Evolutionary conservation across 2,888 invertebrate genomes (phyloP).

Genomic region (Mimachlamys varia): DNA sequence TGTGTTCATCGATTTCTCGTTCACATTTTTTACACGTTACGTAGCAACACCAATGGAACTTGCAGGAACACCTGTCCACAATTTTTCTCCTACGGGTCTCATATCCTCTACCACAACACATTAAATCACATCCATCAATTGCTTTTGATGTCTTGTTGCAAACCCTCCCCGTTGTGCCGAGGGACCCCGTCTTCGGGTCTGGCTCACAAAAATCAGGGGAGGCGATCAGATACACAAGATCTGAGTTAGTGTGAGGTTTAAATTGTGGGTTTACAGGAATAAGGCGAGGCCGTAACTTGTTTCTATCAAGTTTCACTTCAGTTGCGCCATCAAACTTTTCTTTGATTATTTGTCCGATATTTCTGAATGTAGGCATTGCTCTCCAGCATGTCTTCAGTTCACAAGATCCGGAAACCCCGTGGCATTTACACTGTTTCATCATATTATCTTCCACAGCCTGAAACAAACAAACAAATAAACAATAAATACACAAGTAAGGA

Average conservation of each 20-base stretch:
- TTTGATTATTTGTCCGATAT: slow-evolving; percentile 93
- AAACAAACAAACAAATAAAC: slow-evolving; percentile 51
- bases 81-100: slow-evolving; percentile 89
- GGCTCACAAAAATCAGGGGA: slow-evolving; percentile 96
- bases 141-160: slow-evolving; percentile 89
- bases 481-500: not conserved
- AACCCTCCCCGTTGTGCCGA: slow-evolving; percentile 84
- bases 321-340: slow-evolving; percentile 97
- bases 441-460: slow-evolving; percentile 86
- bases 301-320: slow-evolving; percentile 84
- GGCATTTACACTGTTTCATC: slow-evolving; percentile 91
- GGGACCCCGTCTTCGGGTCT: slow-evolving; percentile 85
- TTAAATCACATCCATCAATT: slow-evolving; percentile 92
- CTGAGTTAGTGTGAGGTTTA: slow-evolving; percentile 93
- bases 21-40: slow-evolving; percentile 95
- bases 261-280: slow-evolving; percentile 82
- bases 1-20: slow-evolving; percentile 89
- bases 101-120: slow-evolving; percentile 97
- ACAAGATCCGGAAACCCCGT: slow-evolving; percentile 97
- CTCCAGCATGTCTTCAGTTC: slow-evolving; percentile 98
- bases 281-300: slow-evolving; percentile 82
- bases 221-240: slow-evolving; percentile 95
- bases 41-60: slow-evolving; percentile 98
- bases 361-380: slow-evolving; percentile 93
- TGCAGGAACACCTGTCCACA: slow-evolving; percentile 93